Conservation (phyloP, 2,113 vertebrate species). For the Vulpes lagopus region DNA sequence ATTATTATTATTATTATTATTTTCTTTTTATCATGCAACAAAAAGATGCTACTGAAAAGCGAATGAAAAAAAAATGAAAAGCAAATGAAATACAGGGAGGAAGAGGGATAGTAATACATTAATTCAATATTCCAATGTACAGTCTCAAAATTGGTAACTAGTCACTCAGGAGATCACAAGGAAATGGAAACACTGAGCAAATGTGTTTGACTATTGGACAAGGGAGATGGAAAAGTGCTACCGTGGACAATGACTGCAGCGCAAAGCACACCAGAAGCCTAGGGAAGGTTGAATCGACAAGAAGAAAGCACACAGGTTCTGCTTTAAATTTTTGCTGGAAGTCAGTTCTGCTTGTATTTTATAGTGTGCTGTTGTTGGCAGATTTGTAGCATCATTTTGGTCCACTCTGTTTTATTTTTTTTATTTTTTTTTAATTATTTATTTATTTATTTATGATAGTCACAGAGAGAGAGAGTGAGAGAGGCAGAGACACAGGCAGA, state of each 20-base stretch:
- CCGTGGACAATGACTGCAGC: not conserved
- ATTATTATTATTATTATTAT: not conserved
- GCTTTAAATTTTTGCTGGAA: not conserved
- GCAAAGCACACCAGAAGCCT: not conserved
- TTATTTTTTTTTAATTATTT: too few species aligned
- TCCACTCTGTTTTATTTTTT: not conserved
- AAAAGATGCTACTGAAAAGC: not conserved
- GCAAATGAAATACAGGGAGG: not conserved
- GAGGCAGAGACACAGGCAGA: too few species aligned
- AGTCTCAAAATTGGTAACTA: not conserved
- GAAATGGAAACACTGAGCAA: not conserved
- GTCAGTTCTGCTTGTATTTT: not conserved
- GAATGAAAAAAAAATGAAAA: conserved; percentile 34
- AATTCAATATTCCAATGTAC: not conserved
- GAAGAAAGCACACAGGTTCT: not conserved
- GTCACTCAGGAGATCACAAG: not conserved
- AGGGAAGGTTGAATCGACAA: not conserved
- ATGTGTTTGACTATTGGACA: not conserved
- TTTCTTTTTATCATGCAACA: not conserved
- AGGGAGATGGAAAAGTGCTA: not conserved
- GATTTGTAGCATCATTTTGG: not conserved
- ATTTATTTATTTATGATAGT: too few species aligned
- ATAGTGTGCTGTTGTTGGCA: not conserved
- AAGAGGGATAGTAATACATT: not conserved
- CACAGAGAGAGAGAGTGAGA: too few species aligned